A percentile compares a stretch with the other conserved stretches of the same genome.
phyloP scores from a whole-genome alignment of 2,797 vertebrate genomes.

The Pterois miles region DNA sequence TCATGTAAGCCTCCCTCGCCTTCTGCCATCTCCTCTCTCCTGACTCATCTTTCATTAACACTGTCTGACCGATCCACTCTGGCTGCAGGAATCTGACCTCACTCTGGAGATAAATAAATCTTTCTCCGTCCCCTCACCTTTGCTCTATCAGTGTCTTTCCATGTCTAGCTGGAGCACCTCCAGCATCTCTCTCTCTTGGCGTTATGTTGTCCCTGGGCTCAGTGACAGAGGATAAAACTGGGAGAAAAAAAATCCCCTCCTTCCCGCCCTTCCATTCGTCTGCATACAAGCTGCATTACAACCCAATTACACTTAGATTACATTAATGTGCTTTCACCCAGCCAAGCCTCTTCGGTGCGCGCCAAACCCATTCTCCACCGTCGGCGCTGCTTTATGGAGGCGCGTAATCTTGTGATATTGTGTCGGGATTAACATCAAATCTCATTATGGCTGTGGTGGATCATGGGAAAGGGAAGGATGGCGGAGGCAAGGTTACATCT shows the following conservation, averaged over 20 bases:
- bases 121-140: background rate
- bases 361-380: slow-evolving; percentile 64
- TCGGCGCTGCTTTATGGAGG: slow-evolving; percentile 45
- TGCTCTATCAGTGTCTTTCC: background rate
- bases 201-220: background rate
- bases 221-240: slow-evolving; percentile 4
- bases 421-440: slow-evolving; percentile 81
- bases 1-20: background rate
- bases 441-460: slow-evolving; percentile 71
- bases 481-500: slow-evolving; percentile 8
- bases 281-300: slow-evolving; percentile 63
- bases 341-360: slow-evolving; percentile 43
- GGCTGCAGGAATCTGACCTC: slow-evolving; percentile 16
- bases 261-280: slow-evolving; percentile 31
- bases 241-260: background rate
- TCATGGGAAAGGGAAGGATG: slow-evolving; percentile 22
- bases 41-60: background rate
- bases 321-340: slow-evolving; percentile 59
- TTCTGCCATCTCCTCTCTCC: background rate
- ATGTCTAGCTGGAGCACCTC: slow-evolving; percentile 22
- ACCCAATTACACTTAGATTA: slow-evolving; percentile 75
- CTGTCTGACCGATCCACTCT: background rate
- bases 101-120: slow-evolving; percentile 27
- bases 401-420: slow-evolving; percentile 82
- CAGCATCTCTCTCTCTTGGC: slow-evolving; percentile 5